These are phyloP conservation scores for Criorhina ranunculi DNA, from an alignment of 2,888 invertebrate species.

Conservation along the genomic window DNA sequence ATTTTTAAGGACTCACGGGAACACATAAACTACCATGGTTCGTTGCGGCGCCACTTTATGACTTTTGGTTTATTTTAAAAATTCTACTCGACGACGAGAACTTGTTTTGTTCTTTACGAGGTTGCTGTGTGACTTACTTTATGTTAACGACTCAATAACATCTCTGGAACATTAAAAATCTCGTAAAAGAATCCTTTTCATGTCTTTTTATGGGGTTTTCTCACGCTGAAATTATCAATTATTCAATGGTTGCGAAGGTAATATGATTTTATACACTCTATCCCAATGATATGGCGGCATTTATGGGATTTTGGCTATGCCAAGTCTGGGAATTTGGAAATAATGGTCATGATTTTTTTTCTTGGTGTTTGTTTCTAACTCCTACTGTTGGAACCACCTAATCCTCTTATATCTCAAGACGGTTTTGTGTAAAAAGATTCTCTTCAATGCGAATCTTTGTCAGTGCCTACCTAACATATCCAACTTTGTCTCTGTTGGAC, in stretches of 20 bases:
- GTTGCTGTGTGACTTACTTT: neutral
- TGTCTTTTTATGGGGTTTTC: neutral
- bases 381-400: no score
- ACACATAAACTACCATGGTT: slow-evolving; percentile 19
- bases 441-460: no score
- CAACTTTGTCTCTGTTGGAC: no score
- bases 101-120: slow-evolving; percentile 3
- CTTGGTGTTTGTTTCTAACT: no score
- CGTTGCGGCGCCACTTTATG: slow-evolving; percentile 8
- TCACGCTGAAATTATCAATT: slow-evolving; percentile 11
- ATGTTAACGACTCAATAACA: slow-evolving; percentile 23
- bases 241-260: slow-evolving; percentile 20
- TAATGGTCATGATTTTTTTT: no score
- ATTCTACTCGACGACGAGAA: neutral
- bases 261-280: neutral
- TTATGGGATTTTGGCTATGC: no score
- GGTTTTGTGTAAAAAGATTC: no score
- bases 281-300: no score
- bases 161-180: slow-evolving; percentile 20
- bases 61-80: slow-evolving; percentile 17
- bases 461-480: no score
- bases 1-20: slow-evolving; percentile 31
- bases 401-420: no score
- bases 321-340: no score
- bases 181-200: slow-evolving; percentile 32